These are phyloP conservation scores for Ormia ochracea DNA, from an alignment of 2,888 invertebrate species.

Conservation along the genomic window DNA sequence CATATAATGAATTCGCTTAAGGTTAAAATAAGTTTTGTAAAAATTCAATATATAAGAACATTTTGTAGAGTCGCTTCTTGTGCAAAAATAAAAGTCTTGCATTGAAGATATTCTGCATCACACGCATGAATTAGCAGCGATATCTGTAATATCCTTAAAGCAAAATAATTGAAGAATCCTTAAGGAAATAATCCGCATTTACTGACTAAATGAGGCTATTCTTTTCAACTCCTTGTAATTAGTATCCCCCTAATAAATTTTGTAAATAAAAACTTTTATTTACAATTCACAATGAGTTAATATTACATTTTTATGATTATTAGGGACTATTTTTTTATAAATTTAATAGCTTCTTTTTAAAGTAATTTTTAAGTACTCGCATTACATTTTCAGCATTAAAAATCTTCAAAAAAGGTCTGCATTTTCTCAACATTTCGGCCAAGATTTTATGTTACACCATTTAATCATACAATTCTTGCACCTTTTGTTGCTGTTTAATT, in stretches of 20 bases:
- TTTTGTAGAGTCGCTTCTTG: too few relatives aligned
- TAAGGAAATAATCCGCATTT: too few relatives aligned
- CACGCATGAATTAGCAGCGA: background rate
- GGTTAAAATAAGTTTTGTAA: too few relatives aligned
- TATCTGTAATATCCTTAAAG: too few relatives aligned
- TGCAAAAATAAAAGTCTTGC: too few relatives aligned
- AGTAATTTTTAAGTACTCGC: slow-evolving; percentile 32
- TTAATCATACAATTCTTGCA: slow-evolving; percentile 47
- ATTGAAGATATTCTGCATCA: too few relatives aligned
- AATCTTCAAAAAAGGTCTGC: slow-evolving; percentile 29
- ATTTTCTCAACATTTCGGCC: background rate
- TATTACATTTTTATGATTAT: slow-evolving; percentile 59
- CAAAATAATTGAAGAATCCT: too few relatives aligned
- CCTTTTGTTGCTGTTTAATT: slow-evolving; percentile 43
- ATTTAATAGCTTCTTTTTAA: slow-evolving; percentile 42
- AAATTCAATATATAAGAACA: too few relatives aligned
- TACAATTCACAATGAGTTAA: slow-evolving; percentile 44
- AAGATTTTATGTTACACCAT: slow-evolving; percentile 36
- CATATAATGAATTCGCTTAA: too few relatives aligned
- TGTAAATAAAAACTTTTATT: background rate
- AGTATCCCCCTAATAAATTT: background rate
- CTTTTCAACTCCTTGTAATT: too few relatives aligned
- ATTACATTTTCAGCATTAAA: background rate
- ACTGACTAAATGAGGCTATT: too few relatives aligned
- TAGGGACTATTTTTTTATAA: slow-evolving; percentile 24